Evolutionary conservation across 2,113 vertebrate species (phyloP).

Genomic region (Gallinago undulata): DNA sequence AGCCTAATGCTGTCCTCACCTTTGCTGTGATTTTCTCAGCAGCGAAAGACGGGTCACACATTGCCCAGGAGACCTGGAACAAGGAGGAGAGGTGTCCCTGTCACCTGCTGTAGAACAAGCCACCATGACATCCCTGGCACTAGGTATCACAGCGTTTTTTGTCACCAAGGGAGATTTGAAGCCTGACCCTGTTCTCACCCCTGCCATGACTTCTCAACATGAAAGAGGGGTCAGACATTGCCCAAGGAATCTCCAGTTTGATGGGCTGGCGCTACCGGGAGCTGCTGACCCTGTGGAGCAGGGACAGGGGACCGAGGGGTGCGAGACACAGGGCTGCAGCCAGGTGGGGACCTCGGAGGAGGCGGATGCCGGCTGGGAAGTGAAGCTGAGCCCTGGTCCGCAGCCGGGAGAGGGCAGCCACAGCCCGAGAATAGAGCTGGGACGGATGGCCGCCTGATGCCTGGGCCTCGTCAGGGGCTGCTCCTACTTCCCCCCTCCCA

Average conservation of each 20-base stretch:
- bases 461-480: rapidly evolving
- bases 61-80: neutral
- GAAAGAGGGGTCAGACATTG: neutral
- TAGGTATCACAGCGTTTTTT: rapidly evolving
- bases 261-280: too few species aligned
- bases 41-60: neutral
- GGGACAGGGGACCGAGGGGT: neutral
- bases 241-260: neutral
- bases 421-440: neutral
- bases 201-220: neutral
- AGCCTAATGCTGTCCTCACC: neutral
- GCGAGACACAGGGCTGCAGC: neutral
- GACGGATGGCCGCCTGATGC: too few species aligned
- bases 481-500: rapidly evolving
- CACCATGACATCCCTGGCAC: rapidly evolving
- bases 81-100: neutral
- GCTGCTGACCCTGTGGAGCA: neutral
- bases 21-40: neutral
- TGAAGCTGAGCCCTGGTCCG: rapidly evolving
- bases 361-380: rapidly evolving
- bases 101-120: neutral
- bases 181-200: too few species aligned
- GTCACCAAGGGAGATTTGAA: neutral
- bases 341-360: rapidly evolving
- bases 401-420: constrained; percentile 49